Conservation (phyloP, 2,797 vertebrate species). For the Telmatherina bonti region DNA sequence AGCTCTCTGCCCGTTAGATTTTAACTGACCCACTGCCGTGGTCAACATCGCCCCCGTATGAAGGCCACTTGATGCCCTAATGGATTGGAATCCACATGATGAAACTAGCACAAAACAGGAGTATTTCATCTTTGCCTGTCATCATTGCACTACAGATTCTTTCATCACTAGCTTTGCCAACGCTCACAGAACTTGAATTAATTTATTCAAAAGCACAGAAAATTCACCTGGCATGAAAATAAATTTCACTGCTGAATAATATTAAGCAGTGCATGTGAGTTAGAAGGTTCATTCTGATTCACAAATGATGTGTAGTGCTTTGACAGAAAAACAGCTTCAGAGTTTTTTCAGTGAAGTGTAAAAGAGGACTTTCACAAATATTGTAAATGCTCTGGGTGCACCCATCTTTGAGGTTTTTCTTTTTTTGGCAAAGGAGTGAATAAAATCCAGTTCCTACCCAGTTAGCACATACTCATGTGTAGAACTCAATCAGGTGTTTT, state of each 20-base stretch:
- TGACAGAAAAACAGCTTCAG: conserved; percentile 4
- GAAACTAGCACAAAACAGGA: conserved; percentile 19
- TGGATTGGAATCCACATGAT: conserved; percentile 1
- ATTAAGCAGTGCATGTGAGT: conserved; percentile 17
- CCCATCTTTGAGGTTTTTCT: background rate
- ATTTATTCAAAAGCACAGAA: conserved; percentile 14
- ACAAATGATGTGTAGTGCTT: conserved; percentile 1
- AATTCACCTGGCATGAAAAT: conserved; percentile 15
- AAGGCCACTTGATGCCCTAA: conserved; percentile 19
- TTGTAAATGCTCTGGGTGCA: background rate
- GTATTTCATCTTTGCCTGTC: conserved; percentile 1
- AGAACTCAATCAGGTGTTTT: background rate
- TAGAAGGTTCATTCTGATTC: conserved; percentile 29
- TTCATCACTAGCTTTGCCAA: conserved; percentile 5
- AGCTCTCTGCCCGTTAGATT: too few species aligned
- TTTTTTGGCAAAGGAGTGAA: too few species aligned
- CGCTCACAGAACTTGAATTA: conserved; percentile 29
- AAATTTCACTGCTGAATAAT: conserved; percentile 39
- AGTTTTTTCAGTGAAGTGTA: background rate
- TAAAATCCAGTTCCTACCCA: too few species aligned
- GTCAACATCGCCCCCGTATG: conserved; percentile 16
- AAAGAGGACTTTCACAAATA: conserved; percentile 11
- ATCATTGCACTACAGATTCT: background rate
- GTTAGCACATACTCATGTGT: background rate
- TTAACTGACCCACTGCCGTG: conserved; percentile 8